Conservation (phyloP, 2,797 vertebrate genomes). For the Thalassophryne amazonica region DNA sequence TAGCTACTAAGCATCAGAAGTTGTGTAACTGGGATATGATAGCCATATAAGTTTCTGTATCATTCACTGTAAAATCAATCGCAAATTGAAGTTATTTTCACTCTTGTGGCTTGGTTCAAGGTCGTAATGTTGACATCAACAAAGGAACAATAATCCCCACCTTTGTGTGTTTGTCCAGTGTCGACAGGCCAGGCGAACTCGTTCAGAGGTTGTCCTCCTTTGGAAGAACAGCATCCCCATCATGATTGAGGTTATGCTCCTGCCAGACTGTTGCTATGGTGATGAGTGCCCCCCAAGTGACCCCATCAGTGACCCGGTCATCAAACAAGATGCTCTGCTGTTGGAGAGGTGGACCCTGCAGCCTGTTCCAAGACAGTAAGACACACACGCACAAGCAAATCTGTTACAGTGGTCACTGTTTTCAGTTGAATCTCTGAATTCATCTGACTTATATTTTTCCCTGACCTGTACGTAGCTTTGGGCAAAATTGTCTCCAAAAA, state of each 20-base stretch:
- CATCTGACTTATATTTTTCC: too few relatives aligned
- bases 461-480: too few relatives aligned
- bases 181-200: constrained; percentile 91
- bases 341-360: constrained; percentile 97
- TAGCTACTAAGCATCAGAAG: too few relatives aligned
- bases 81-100: not conserved
- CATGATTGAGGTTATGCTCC: constrained; percentile 98
- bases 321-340: constrained; percentile 94
- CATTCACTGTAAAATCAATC: not conserved
- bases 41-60: too few relatives aligned
- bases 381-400: not conserved
- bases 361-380: constrained; percentile 93
- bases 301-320: constrained; percentile 91
- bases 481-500: too few relatives aligned
- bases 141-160: constrained; percentile 36
- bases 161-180: constrained; percentile 77
- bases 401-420: too few relatives aligned
- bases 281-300: constrained; percentile 91
- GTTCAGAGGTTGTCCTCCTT: constrained; percentile 91
- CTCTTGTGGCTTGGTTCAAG: constrained; percentile 10
- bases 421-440: too few relatives aligned
- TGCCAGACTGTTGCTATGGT: constrained; percentile 98
- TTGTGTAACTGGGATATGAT: too few relatives aligned
- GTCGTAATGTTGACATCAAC: constrained; percentile 12
- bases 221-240: constrained; percentile 97